Conservation (phyloP, 2,888 invertebrate species). For the Pycnomerus fuliginosus region DNA sequence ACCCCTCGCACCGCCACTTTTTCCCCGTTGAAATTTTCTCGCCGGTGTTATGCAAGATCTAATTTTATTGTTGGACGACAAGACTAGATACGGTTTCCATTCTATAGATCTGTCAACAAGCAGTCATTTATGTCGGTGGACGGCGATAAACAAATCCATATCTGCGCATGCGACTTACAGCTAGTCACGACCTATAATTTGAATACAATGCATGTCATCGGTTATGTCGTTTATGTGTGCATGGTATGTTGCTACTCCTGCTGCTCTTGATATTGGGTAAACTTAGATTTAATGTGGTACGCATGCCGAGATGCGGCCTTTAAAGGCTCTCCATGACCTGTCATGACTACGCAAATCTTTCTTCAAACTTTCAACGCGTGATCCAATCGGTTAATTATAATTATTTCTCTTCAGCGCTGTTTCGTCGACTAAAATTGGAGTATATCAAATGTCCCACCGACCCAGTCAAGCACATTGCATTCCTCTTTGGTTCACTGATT, state of each 20-base stretch:
- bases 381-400: too few species aligned
- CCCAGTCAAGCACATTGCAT: too few species aligned
- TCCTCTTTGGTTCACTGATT: too few species aligned
- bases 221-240: constrained; percentile 28
- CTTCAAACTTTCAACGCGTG: too few species aligned
- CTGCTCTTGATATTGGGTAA: constrained; percentile 2
- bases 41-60: background rate
- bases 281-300: constrained; percentile 2
- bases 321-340: too few species aligned
- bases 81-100: constrained; percentile 42
- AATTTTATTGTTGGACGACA: too few species aligned
- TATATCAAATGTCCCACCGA: too few species aligned
- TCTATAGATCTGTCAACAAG: constrained; percentile 51
- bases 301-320: constrained; percentile 4
- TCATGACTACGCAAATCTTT: too few species aligned
- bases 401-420: too few species aligned
- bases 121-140: constrained; percentile 51
- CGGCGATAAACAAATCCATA: constrained; percentile 52
- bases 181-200: constrained; percentile 53
- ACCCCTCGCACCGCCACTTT: constrained; percentile 4
- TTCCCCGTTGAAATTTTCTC: constrained; percentile 12
- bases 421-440: too few species aligned
- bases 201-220: constrained; percentile 51
- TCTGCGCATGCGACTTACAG: constrained; percentile 48
- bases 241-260: constrained; percentile 14